Conservation (phyloP, 2,113 vertebrate genomes). For the Solea senegalensis region DNA sequence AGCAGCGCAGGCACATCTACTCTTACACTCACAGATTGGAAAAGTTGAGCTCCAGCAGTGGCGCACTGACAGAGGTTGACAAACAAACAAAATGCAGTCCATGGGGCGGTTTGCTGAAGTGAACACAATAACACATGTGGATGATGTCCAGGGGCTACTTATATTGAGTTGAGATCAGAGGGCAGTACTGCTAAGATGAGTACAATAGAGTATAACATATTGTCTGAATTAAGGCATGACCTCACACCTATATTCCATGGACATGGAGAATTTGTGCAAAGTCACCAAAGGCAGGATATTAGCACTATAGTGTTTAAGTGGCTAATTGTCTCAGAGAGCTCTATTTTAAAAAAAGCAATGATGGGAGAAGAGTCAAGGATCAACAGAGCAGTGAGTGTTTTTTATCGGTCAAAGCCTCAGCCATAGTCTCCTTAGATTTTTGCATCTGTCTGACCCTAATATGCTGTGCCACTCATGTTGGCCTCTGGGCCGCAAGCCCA, state of each 20-base stretch:
- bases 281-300: slow-evolving; percentile 35
- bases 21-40: slow-evolving; percentile 31
- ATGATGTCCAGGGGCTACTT: slow-evolving; percentile 30
- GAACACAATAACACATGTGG: slow-evolving; percentile 21
- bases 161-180: slow-evolving; percentile 37
- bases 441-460: slow-evolving; percentile 73
- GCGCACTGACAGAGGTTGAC: slow-evolving; percentile 22
- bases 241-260: not conserved
- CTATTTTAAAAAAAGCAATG: slow-evolving; percentile 61
- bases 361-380: slow-evolving; percentile 44
- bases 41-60: slow-evolving; percentile 30
- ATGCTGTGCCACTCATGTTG: slow-evolving; percentile 66
- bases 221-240: not conserved
- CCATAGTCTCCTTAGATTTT: slow-evolving; percentile 61
- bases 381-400: slow-evolving; percentile 54
- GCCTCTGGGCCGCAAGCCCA: slow-evolving; percentile 60
- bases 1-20: slow-evolving; percentile 46
- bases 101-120: slow-evolving; percentile 11
- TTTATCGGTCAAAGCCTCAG: slow-evolving; percentile 66
- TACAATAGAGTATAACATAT: not conserved
- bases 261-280: slow-evolving; percentile 12
- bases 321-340: slow-evolving; percentile 53
- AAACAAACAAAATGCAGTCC: slow-evolving; percentile 1
- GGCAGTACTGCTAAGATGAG: not conserved
- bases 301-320: slow-evolving; percentile 56